Evolutionary conservation across 1,140 invertebrate genomes (phyloP).

Genomic region (Andrena cerasifolii): DNA sequence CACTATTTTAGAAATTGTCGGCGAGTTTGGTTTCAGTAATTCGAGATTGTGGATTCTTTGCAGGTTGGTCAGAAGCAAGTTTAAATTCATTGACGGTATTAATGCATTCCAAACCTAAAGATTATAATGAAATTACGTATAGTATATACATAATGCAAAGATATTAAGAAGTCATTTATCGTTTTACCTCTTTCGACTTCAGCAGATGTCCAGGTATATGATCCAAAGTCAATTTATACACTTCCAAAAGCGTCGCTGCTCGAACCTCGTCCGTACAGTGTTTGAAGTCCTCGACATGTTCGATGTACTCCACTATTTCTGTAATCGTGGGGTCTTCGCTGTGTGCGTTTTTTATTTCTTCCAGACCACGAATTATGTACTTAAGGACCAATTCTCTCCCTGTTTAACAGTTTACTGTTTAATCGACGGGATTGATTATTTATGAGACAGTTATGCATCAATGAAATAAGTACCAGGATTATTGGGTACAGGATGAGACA

Average conservation of each 20-base stretch:
- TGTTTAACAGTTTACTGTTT: constrained; percentile 66
- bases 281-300: constrained; percentile 84
- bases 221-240: constrained; percentile 83
- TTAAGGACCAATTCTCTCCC: constrained; percentile 83
- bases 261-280: constrained; percentile 83
- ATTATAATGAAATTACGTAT: constrained; percentile 18
- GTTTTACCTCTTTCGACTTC: constrained; percentile 84
- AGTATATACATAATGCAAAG: neutral
- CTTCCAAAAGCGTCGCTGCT: constrained; percentile 82
- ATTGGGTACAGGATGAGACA: constrained; percentile 83
- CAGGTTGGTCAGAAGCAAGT: constrained; percentile 84
- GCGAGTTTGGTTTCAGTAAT: constrained; percentile 81
- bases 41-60: constrained; percentile 86
- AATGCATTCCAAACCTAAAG: constrained; percentile 85
- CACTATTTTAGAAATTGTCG: constrained; percentile 75
- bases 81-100: constrained; percentile 84
- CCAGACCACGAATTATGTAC: constrained; percentile 82
- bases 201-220: constrained; percentile 86
- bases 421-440: neutral
- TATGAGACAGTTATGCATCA: neutral
- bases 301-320: constrained; percentile 83
- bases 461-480: constrained; percentile 80
- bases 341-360: constrained; percentile 80
- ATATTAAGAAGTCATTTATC: neutral
- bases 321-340: constrained; percentile 75